Base-by-base conservation (phyloP, 2,113 vertebrate species). In the Australoheros scitulus region DNA sequence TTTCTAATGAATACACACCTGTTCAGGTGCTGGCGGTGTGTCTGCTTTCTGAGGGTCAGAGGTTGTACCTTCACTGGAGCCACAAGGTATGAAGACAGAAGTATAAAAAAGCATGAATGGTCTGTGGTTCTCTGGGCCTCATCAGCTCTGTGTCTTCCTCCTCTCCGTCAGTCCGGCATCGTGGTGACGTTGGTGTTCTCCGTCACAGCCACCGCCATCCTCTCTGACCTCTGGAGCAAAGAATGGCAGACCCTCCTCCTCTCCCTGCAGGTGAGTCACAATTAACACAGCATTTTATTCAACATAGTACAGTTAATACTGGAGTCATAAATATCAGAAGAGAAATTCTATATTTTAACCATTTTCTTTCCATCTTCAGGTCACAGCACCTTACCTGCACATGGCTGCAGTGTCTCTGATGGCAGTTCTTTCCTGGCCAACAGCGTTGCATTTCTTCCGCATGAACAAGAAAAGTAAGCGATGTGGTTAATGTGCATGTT, bases 371-470 rank as follows among this genome's bases (percentile, higher is more conserved):
- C 1, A 81, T 26, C 83, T 41, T 34, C 11, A 97, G 97, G 93
- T 97, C 74, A 97, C 97, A 0, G 97, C 97, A 50, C 97, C 97
- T 10, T 98, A 95, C 86, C 95, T 98, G 29, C 97, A 98, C 1
- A 24, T 97, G 80, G 96, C 94, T 5, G 96, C 96, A 26, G 95
- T 97, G 76, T 86, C 91, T 0, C 17, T 95, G 2, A 96, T 97
- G 96, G 94, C 95, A 0, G 59, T 97, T 5, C 91, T 97, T 52
- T 95, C 97, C 43, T 98, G 97, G 97, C 97, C 97, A 0, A 90
- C 97, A 77, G 95, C 96, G 1, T 87, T 97, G 74, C 96, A 97
- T 87, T 96, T 97, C 92, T 95, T 97, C 86, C 95, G 96, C 89
- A 96, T 96, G 93, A 95, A 94, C 82, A 97, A 94, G 63, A 96